These are phyloP conservation scores for Notodromas monacha DNA, from an alignment of 2,888 invertebrate species.

Conservation along the genomic window DNA sequence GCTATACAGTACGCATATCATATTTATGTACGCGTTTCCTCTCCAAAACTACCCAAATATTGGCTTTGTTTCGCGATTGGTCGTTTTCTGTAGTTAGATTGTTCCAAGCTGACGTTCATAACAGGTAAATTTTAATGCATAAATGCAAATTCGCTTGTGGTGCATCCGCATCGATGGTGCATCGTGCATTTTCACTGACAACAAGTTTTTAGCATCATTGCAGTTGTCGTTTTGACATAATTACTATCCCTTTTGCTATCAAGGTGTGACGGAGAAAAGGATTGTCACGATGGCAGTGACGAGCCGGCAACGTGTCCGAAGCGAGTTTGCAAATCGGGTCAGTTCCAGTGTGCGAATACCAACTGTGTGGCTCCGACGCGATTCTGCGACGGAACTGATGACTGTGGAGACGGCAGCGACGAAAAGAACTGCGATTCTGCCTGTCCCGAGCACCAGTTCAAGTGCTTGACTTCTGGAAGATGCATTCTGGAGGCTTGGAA, in stretches of 20 bases:
- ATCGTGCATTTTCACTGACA: no score
- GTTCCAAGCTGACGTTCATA: no score
- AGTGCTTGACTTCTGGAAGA: conserved; percentile 51
- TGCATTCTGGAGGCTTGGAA: conserved; percentile 68
- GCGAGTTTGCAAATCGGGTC: conserved; percentile 52
- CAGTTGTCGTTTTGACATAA: background rate
- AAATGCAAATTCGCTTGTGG: no score
- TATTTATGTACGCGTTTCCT: no score
- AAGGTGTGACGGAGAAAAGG: conserved; percentile 56
- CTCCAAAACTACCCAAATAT: no score
- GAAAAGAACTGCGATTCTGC: conserved; percentile 45
- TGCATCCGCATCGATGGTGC: no score
- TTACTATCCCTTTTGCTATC: background rate
- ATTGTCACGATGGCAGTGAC: conserved; percentile 61
- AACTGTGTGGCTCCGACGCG: conserved; percentile 73
- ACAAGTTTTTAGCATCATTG: no score
- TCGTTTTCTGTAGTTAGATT: no score
- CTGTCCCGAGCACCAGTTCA: conserved; percentile 61
- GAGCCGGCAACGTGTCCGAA: conserved; percentile 51
- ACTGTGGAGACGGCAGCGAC: conserved; percentile 68
- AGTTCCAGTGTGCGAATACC: conserved; percentile 71
- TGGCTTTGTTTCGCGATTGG: no score
- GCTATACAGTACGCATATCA: no score
- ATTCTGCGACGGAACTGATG: conserved; percentile 61
- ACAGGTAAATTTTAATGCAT: no score